These are phyloP conservation scores for Eidolon helvum DNA, from an alignment of 2,113 vertebrate species.

Conservation along the genomic window DNA sequence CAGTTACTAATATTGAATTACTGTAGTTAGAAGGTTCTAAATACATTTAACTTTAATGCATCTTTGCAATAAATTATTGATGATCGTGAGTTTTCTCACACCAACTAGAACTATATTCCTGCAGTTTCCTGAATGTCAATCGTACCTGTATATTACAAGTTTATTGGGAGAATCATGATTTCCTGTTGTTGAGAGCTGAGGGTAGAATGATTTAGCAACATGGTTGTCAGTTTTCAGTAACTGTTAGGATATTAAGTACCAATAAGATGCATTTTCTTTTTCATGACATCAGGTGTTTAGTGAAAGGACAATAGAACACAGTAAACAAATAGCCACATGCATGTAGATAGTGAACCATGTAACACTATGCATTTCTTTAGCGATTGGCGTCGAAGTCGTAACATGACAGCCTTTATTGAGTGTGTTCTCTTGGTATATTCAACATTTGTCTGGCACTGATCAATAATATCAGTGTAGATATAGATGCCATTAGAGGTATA, in stretches of 20 bases:
- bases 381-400: neutral
- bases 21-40: slow-evolving; percentile 24
- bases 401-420: neutral
- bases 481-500: neutral
- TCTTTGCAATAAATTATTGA: slow-evolving; percentile 71
- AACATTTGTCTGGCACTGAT: neutral
- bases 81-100: slow-evolving; percentile 56
- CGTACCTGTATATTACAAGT: slow-evolving; percentile 54
- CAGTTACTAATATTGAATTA: slow-evolving; percentile 10
- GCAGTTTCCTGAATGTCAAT: slow-evolving; percentile 71
- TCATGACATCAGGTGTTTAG: neutral
- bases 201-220: slow-evolving; percentile 61
- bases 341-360: neutral
- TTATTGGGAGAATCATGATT: slow-evolving; percentile 61
- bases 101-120: slow-evolving; percentile 55
- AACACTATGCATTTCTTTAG: neutral
- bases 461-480: neutral
- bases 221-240: slow-evolving; percentile 63
- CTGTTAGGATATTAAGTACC: slow-evolving; percentile 32
- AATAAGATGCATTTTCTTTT: slow-evolving; percentile 53
- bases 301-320: neutral
- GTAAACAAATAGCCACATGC: neutral
- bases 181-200: slow-evolving; percentile 66
- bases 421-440: neutral
- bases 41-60: slow-evolving; percentile 59